Evolutionary conservation across 2,888 invertebrate species (phyloP), one percentile per base, ranked within the genome.

Genomic region (Polymixis flavicincta): DNA sequence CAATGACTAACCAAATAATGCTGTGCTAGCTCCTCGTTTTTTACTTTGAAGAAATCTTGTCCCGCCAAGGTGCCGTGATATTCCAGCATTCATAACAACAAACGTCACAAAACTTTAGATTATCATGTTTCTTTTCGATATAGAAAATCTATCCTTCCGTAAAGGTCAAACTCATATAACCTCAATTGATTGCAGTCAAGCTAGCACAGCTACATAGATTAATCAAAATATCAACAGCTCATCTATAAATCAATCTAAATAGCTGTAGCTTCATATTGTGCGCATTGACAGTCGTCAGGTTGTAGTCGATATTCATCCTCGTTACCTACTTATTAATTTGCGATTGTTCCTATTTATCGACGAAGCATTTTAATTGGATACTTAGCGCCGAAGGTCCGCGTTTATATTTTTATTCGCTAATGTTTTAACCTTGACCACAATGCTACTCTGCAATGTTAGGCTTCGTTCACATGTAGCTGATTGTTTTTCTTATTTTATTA

Each of bases 351-450:
- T 80, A 78, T 80, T 80, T 83, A 84, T 80, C 67, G 80, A 82
- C 65, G 64, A 78, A 80, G 83, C 82, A 85, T 88, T 83, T 87
- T 88, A 88, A 89, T 88, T 86, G 81, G 80, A 63, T 84, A 76
- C 80, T 87, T 82, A 81, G 67, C 77, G 71, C 52, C 55, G 79
- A 79, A 85, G 83, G 83, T 84, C 88, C 85, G 82, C 77, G 86
- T 75, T 79, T 82, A 81, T 80, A 76, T 87, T 87, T 88, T 88
- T 82, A 88, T 87, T 86, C 84, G 88, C 87, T 84, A 86, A 87
- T 85, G 80, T 74, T 71, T 75, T 80, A 84, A 78, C 90, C 91
- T 91, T 89, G 90, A 87, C 87, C 88, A 90, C 87, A 87, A 88
- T 87, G 85, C 78, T 76, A 73, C 76, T 83, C 76, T 74, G 76